Evolutionary conservation across 2,113 vertebrate species (phyloP).

Genomic region (Lepus europaeus): DNA sequence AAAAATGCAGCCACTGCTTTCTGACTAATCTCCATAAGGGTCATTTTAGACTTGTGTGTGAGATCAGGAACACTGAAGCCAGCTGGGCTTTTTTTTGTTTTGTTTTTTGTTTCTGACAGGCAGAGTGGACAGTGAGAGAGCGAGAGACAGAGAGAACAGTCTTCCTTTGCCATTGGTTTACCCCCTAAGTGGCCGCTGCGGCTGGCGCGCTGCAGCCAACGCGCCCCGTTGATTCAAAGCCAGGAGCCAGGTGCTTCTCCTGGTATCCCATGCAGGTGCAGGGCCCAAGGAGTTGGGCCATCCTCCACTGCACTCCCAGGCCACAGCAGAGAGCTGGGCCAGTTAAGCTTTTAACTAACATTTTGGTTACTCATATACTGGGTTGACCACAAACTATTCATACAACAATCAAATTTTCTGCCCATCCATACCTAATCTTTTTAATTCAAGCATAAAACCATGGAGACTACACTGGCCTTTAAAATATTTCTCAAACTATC

Average conservation of each 20-base stretch:
- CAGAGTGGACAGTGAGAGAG: no score
- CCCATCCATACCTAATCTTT: not conserved
- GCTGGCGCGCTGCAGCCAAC: no score
- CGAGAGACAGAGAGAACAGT: no score
- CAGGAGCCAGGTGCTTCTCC: no score
- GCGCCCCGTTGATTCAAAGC: no score
- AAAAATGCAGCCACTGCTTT: not conserved
- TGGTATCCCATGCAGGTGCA: no score
- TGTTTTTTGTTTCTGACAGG: no score
- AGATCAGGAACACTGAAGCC: not conserved
- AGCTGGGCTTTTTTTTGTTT: not conserved
- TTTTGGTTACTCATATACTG: not conserved
- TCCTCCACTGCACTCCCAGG: no score
- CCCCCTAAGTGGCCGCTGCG: no score
- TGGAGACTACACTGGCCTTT: not conserved
- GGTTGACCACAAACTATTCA: not conserved
- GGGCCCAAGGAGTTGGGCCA: no score
- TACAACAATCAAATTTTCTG: not conserved
- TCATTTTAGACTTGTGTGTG: not conserved
- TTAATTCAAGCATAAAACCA: not conserved
- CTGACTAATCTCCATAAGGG: not conserved
- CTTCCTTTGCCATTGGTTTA: no score
- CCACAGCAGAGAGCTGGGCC: no score
- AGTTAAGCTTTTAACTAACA: not conserved
- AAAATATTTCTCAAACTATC: constrained; percentile 37